phyloP scores from a whole-genome alignment of 2,113 vertebrate genomes.

The Phaethon lepturus region DNA sequence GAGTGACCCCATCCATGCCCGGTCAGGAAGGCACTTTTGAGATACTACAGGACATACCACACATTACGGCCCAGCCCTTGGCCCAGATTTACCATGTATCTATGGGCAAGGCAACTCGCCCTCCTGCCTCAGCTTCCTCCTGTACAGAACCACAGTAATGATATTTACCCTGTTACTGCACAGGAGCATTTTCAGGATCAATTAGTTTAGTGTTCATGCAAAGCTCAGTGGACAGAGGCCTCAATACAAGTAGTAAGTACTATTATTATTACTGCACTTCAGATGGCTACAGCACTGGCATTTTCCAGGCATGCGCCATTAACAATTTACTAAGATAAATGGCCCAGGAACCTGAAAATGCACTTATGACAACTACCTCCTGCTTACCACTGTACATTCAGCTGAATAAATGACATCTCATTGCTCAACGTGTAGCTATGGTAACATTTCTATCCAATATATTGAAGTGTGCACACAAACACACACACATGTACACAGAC shows the following conservation, averaged over 20 bases:
- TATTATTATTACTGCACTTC: slow-evolving; percentile 44
- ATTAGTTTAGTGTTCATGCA: slow-evolving; percentile 24
- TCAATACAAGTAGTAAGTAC: slow-evolving; percentile 36
- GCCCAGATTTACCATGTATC: not conserved
- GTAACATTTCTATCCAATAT: slow-evolving; percentile 28
- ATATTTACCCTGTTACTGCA: not conserved
- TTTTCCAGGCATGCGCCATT: slow-evolving; percentile 34
- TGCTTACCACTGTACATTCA: not conserved
- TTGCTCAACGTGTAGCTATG: not conserved
- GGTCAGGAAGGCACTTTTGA: not conserved
- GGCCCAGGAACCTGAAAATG: slow-evolving; percentile 13
- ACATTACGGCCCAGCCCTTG: not conserved
- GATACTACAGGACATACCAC: not conserved
- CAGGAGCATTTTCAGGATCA: slow-evolving; percentile 31
- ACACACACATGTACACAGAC: not conserved
- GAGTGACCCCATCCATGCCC: rapidly evolving
- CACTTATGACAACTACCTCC: slow-evolving; percentile 53
- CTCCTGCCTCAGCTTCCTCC: not conserved
- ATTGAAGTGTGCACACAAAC: not conserved
- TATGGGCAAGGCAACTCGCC: not conserved
- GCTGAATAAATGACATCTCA: not conserved
- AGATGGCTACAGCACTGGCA: not conserved
- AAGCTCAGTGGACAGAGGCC: slow-evolving; percentile 39
- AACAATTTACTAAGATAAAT: slow-evolving; percentile 54
- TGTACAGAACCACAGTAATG: not conserved